Evolutionary conservation across 2,888 invertebrate genomes (phyloP), one percentile per base, ranked within the genome.

Genomic region (Altica lythri): DNA sequence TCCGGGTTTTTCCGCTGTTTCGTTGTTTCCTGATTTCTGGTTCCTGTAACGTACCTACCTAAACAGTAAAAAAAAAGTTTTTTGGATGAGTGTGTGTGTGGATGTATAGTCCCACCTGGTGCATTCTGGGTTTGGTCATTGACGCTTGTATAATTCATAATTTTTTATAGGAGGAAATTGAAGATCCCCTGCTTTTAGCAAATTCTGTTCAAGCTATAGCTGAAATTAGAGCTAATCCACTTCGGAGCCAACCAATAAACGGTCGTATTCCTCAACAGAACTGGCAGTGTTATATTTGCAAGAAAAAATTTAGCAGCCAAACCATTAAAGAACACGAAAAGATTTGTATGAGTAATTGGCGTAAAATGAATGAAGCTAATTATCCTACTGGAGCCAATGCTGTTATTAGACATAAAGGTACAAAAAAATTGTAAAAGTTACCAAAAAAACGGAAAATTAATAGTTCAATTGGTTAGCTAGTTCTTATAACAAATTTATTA

Each of bases 291-390:
- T 82, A 83, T 70, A 81, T 85, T 62, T 88, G 88, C 66, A 84
- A 85, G 1, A 76, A 84, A 40, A 82, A 82, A 66, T 87, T 86
- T 67, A 86, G 86, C 19, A 78, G 80, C 1, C 79, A 80, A 64
- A 85, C 84, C 38, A 82, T 86, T 25, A 77, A 77, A 46, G 83
- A 86, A 57, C 87, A 88, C 70, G 85, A 86, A 67, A 84, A 85
- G 2, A 83, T 86, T 67, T 88, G 88, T 67, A 68, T 85, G 49
- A 80, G 82, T 64, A 85, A 84, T 64, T 84, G 83, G 83, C 78
- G 82, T 27, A 66, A 73, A 1, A 81, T 83, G 64, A 86, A 85
- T 68, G 78, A 81, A 50, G n/a, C n/a, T n/a, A n/a, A n/a, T n/a
- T n/a, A n/a, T n/a, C n/a, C n/a, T n/a, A n/a, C n/a, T n/a, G n/a